A percentile compares a stretch with the other conserved stretches of the same genome.
phyloP scores from a whole-genome alignment of 1,140 invertebrate genomes.

The Chrysopa pallens region DNA sequence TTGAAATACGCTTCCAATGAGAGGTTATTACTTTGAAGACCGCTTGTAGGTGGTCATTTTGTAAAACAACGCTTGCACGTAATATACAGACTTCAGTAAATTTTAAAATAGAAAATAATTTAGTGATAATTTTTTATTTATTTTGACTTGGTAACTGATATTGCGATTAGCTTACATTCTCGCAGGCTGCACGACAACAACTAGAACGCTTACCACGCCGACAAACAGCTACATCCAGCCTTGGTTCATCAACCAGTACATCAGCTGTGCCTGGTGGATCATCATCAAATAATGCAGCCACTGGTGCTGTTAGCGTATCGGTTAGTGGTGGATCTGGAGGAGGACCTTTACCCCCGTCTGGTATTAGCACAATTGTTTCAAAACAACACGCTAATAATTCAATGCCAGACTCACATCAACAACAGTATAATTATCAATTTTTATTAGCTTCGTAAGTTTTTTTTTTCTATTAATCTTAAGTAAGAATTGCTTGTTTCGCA shows the following conservation, averaged over 20 bases:
- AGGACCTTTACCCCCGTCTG: constrained; percentile 12
- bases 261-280: constrained; percentile 11
- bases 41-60: no score
- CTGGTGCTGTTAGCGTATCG: constrained; percentile 14
- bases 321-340: constrained; percentile 8
- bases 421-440: background rate
- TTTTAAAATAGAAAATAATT: no score
- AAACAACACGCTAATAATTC: constrained; percentile 19
- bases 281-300: constrained; percentile 5
- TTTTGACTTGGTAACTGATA: constrained; percentile 1
- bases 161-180: constrained; percentile 8
- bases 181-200: constrained; percentile 61
- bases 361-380: constrained; percentile 20
- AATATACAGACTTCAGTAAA: no score
- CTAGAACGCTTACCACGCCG: constrained; percentile 70
- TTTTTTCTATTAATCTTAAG: background rate
- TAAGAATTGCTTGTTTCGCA: no score
- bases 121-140: no score
- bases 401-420: background rate
- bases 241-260: constrained; percentile 16
- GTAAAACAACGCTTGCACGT: no score
- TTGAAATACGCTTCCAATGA: no score
- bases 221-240: constrained; percentile 28
- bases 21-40: no score
- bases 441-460: background rate